Evolutionary conservation across 2,888 invertebrate genomes (phyloP).

Genomic region (Cordilura impudica): DNA sequence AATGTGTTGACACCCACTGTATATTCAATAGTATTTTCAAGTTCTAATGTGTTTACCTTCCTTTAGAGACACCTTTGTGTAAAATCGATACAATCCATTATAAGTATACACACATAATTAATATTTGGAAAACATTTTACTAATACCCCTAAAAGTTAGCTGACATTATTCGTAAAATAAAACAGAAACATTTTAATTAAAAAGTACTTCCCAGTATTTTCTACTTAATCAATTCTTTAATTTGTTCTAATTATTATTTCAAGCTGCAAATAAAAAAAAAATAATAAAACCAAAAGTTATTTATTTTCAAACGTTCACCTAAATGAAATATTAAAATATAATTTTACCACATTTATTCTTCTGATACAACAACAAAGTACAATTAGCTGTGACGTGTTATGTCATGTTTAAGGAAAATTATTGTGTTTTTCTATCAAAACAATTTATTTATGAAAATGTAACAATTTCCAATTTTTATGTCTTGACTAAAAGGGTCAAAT

Average conservation of each 20-base stretch:
- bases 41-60: too few relatives aligned
- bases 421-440: not conserved
- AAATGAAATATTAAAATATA: not conserved
- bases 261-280: not conserved
- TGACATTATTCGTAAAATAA: too few relatives aligned
- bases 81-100: too few relatives aligned
- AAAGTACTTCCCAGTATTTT: too few relatives aligned
- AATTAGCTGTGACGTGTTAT: constrained; percentile 39
- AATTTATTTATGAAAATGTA: not conserved
- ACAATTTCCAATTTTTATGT: not conserved
- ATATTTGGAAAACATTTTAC: too few relatives aligned
- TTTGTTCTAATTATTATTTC: not conserved
- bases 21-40: too few relatives aligned
- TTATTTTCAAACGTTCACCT: not conserved
- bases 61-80: too few relatives aligned
- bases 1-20: too few relatives aligned
- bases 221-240: not conserved
- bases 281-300: not conserved
- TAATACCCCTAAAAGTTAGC: too few relatives aligned
- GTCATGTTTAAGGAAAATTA: constrained; percentile 40
- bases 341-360: not conserved
- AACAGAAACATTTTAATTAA: too few relatives aligned
- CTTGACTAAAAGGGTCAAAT: not conserved
- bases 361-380: not conserved
- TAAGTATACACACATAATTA: too few relatives aligned